Percentiles rank a stretch among this genome's conserved stretches.
phyloP scores from a whole-genome alignment of 2,113 vertebrate genomes.

The Corydoras sp. region DNA sequence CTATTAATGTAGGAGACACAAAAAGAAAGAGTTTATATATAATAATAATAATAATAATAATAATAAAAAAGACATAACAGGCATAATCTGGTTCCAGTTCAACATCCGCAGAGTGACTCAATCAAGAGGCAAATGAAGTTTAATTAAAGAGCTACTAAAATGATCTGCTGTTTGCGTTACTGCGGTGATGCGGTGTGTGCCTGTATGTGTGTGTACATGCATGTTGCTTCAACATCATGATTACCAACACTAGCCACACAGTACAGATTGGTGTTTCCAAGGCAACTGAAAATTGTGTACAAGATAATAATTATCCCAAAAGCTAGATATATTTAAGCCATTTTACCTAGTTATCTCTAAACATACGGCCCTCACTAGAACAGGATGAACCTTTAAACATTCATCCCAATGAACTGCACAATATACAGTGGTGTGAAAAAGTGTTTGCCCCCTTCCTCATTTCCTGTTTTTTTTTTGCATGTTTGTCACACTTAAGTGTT shows the following conservation, averaged over 20 bases:
- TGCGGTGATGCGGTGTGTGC: slow-evolving; percentile 2
- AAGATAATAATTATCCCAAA: not conserved
- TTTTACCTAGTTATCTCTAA: not conserved
- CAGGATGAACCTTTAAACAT: too few relatives aligned
- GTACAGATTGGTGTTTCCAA: slow-evolving; percentile 17
- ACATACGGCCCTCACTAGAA: too few relatives aligned
- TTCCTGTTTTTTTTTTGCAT: too few relatives aligned
- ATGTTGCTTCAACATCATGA: not conserved
- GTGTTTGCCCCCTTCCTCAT: too few relatives aligned
- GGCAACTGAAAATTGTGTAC: slow-evolving; percentile 4
- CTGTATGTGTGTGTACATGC: not conserved
- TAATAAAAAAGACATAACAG: not conserved
- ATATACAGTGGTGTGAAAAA: too few relatives aligned
- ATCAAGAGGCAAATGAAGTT: too few relatives aligned
- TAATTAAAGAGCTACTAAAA: too few relatives aligned
- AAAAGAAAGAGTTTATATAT: not conserved
- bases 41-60: not conserved
- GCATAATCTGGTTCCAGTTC: too few relatives aligned
- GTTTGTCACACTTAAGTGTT: too few relatives aligned
- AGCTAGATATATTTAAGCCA: not conserved
- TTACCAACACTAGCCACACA: not conserved
- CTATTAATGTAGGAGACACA: slow-evolving; percentile 59
- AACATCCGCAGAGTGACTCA: too few relatives aligned
- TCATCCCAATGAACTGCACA: too few relatives aligned
- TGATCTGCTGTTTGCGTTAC: not conserved